These are phyloP conservation scores for Cinclus cinclus DNA, from an alignment of 2,113 vertebrate genomes.

Conservation along the genomic window DNA sequence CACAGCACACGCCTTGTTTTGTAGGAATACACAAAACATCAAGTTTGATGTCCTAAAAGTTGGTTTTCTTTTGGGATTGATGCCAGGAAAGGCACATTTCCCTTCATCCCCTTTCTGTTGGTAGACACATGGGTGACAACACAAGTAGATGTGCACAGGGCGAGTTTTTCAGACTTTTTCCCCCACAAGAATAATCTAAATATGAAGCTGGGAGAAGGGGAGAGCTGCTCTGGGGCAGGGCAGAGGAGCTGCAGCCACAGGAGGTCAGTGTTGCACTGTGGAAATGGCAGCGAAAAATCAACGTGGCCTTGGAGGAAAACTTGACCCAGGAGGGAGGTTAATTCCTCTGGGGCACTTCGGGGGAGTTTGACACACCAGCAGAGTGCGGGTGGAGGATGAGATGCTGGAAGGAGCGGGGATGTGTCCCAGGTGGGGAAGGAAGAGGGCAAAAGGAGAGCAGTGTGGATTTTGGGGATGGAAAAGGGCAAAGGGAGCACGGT, in stretches of 20 bases:
- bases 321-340: background rate
- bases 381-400: fast-evolving
- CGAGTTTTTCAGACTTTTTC: background rate
- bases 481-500: fast-evolving
- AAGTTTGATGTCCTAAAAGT: background rate
- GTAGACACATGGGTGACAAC: fast-evolving
- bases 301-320: background rate
- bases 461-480: background rate
- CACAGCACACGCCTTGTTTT: background rate
- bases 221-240: background rate
- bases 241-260: slow-evolving; percentile 2
- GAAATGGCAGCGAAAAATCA: background rate
- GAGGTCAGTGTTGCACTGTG: slow-evolving; percentile 72
- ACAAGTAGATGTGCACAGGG: fast-evolving
- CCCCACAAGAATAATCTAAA: fast-evolving
- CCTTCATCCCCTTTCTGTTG: background rate
- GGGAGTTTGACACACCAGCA: background rate
- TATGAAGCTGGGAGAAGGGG: fast-evolving
- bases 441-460: fast-evolving
- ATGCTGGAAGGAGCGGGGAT: background rate
- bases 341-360: background rate
- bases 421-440: background rate
- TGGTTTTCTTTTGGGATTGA: background rate
- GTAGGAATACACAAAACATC: fast-evolving
- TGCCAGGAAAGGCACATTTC: background rate